Evolutionary conservation across 2,113 vertebrate genomes (phyloP).

Genomic region (Callipepla californica): DNA sequence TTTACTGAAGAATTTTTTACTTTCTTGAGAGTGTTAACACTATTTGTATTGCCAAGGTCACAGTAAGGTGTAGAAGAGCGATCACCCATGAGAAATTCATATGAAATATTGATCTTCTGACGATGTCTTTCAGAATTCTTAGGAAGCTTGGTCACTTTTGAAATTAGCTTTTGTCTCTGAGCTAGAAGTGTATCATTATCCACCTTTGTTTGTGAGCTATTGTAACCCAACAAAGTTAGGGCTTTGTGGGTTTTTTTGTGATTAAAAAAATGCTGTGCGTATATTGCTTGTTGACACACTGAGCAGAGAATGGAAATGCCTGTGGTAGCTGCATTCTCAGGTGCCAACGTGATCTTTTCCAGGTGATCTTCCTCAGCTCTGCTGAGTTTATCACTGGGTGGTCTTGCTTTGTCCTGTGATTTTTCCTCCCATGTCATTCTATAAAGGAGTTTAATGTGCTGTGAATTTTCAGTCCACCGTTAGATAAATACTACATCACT

Average conservation of each 20-base stretch:
- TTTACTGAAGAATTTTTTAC: slow-evolving; percentile 58
- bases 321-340: neutral
- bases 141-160: neutral
- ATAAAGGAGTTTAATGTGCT: neutral
- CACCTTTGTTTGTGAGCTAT: neutral
- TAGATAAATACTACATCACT: neutral
- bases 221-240: slow-evolving; percentile 34
- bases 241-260: slow-evolving; percentile 72
- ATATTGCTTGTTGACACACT: slow-evolving; percentile 23
- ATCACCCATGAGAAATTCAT: slow-evolving; percentile 61
- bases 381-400: neutral
- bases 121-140: slow-evolving; percentile 25
- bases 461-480: neutral
- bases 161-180: slow-evolving; percentile 46
- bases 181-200: neutral
- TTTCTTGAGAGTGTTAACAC: neutral
- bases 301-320: slow-evolving; percentile 51
- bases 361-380: neutral
- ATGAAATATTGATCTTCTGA: slow-evolving; percentile 55
- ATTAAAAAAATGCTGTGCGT: neutral
- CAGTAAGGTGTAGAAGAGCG: neutral
- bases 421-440: slow-evolving; percentile 48
- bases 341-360: neutral
- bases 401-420: neutral
- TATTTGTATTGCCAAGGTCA: neutral